A percentile compares a stretch with the other conserved stretches of the same genome.
These are phyloP conservation scores for Drosophila nr. perissopoda DNA, from an alignment of 2,888 invertebrate genomes.

Conservation along the genomic window DNA sequence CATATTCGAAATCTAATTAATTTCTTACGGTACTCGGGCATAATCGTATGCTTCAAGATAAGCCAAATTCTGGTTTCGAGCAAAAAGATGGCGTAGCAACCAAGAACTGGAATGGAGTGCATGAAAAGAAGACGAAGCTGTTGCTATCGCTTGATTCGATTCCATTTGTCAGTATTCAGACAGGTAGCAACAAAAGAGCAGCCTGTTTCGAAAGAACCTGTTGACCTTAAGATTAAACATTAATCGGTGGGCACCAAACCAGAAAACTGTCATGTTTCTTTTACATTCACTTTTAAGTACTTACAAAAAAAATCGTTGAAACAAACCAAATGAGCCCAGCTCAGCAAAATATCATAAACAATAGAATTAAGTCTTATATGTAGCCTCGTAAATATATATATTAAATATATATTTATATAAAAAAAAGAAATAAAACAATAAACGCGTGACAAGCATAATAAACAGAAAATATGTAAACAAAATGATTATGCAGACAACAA, in stretches of 20 bases:
- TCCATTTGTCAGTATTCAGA: slow-evolving; percentile 12
- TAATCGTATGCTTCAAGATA: slow-evolving; percentile 25
- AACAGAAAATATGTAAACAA: slow-evolving; percentile 63
- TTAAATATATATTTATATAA: neutral
- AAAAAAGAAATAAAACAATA: slow-evolving; percentile 15
- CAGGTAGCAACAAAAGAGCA: slow-evolving; percentile 18
- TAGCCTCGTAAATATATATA: neutral
- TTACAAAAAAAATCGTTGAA: neutral
- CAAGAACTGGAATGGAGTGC: slow-evolving; percentile 1
- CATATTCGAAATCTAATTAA: slow-evolving; percentile 7
- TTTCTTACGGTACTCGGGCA: neutral
- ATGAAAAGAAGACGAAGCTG: neutral
- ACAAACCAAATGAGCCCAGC: neutral
- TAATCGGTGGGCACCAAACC: slow-evolving; percentile 17
- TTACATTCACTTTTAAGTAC: neutral
- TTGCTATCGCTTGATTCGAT: slow-evolving; percentile 6
- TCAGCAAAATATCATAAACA: slow-evolving; percentile 37
- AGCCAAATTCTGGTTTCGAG: slow-evolving; percentile 20
- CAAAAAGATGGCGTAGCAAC: slow-evolving; percentile 38
- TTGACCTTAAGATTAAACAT: slow-evolving; percentile 61
- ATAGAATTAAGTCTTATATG: slow-evolving; percentile 58
- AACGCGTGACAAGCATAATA: slow-evolving; percentile 21
- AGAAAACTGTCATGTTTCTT: slow-evolving; percentile 1
- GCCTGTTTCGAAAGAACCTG: slow-evolving; percentile 45
- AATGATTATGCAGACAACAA: slow-evolving; percentile 77